phyloP scores from a whole-genome alignment of 1,140 invertebrate species.

The Drosophila seguyi region DNA sequence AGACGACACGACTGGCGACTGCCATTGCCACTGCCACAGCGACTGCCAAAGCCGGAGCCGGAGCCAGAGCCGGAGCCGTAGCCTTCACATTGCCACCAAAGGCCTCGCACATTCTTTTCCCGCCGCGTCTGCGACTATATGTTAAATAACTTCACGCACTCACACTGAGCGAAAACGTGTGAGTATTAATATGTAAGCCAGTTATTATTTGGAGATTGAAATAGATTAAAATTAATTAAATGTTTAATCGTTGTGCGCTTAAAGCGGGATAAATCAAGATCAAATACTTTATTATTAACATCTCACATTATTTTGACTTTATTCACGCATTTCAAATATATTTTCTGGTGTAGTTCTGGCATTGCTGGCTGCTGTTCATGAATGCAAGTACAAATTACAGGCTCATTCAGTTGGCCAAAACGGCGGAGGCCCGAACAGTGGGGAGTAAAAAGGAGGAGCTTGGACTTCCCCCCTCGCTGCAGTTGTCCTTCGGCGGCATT shows the following conservation, averaged over 20 bases:
- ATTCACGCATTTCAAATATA: no score
- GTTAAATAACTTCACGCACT: conserved; percentile 80
- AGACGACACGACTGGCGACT: conserved; percentile 34
- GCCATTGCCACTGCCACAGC: conserved; percentile 24
- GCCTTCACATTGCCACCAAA: conserved; percentile 48
- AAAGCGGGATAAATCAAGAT: no score
- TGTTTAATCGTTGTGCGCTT: no score
- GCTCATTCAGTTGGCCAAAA: conserved; percentile 64
- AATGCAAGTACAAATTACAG: conserved; percentile 83
- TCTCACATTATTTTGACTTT: background rate
- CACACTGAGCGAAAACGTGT: conserved; percentile 22
- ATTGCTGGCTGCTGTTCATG: conserved; percentile 57
- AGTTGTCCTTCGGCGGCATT: conserved; percentile 67
- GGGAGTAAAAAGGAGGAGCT: conserved; percentile 11
- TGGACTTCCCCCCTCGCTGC: conserved; percentile 49
- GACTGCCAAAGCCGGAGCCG: background rate
- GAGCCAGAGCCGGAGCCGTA: conserved; percentile 15
- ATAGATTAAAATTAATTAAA: no score
- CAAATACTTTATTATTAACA: background rate
- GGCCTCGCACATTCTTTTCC: conserved; percentile 54
- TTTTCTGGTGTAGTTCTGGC: background rate
- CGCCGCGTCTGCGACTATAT: conserved; percentile 38
- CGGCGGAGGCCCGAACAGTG: conserved; percentile 12
- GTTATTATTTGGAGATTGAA: no score
- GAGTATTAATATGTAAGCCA: no score